Conservation (phyloP, 92 coral and sea anemone species). For the Micromussa lordhowensis region DNA sequence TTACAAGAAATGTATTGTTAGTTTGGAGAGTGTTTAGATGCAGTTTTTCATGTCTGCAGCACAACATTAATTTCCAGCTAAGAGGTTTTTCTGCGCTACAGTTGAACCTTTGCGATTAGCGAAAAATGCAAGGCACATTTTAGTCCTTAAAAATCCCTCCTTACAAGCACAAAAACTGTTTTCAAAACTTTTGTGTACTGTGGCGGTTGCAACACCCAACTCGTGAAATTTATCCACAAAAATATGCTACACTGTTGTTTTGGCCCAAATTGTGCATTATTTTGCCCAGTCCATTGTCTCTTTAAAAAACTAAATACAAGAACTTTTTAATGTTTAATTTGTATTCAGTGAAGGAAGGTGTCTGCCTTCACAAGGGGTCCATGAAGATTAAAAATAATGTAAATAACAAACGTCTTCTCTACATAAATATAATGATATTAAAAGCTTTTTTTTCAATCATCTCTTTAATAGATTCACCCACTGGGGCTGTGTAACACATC, state of each 20-base stretch:
- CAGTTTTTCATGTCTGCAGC: not conserved
- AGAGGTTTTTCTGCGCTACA: not conserved
- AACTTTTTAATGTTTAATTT: not conserved
- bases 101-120: not conserved
- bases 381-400: not conserved
- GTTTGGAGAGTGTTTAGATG: not conserved
- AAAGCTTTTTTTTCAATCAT: not conserved
- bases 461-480: slow-evolving; percentile 80
- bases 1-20: not conserved
- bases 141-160: not conserved
- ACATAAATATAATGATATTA: not conserved
- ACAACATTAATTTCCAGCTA: not conserved
- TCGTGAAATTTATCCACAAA: not conserved
- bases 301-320: not conserved
- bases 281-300: not conserved
- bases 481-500: slow-evolving; percentile 95
- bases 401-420: too few species aligned
- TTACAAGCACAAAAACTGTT: not conserved
- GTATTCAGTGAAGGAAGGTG: not conserved
- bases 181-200: not conserved
- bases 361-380: not conserved
- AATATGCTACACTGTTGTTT: not conserved
- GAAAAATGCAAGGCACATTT: not conserved
- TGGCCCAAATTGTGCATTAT: not conserved
- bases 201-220: not conserved